Base-by-base conservation (phyloP, 2,888 invertebrate species). In the Tipula vernalis region DNA sequence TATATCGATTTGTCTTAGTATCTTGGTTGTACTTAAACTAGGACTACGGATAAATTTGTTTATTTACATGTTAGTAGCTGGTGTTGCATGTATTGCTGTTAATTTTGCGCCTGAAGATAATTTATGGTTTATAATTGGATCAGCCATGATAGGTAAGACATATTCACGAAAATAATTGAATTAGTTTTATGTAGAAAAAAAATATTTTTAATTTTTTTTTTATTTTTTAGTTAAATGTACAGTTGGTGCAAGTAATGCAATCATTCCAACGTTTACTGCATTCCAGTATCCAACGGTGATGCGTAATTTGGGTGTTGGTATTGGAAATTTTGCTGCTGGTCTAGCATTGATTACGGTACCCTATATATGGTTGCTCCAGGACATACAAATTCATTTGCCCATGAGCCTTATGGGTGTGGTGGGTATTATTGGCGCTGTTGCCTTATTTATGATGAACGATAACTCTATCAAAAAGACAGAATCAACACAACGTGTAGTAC, bases 331-430 rank as follows among this genome's bases (percentile, higher is more conserved):
- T 87, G 93, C 95, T 0, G 95, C 96, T 0, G 95, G 96, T 15
- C 91, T 96, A n/a, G 96, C 95, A 0, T 92, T 96, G 86, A 95
- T 96, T 90, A 91, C 93, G 92, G 95, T 96, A 51, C 96, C 96
- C 0, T 96, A 95, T 90, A 92, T 96, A 89, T 96, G 96, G 95
- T 93, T 94, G 89, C 90, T 96, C 93, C 92, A 92, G 87, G 90
- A 90, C 18, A 89, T 92, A 87, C 91, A 92, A 88, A 89, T 90
- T 36, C 89, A 92, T 71, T 89, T 93, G 87, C 93, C 93, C 0
- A 91, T 93, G 90, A 91, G 92, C 71, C 90, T 93, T 28, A 92
- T 93, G 90, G 93, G 93, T 5, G 90, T 91, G 39, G 90, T 91
- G 84, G 92, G 93, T 0, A 88, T 93, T 8, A 88, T 93, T 86